Conservation (phyloP, 2,797 vertebrate species). For the Linurgus olivaceus region DNA sequence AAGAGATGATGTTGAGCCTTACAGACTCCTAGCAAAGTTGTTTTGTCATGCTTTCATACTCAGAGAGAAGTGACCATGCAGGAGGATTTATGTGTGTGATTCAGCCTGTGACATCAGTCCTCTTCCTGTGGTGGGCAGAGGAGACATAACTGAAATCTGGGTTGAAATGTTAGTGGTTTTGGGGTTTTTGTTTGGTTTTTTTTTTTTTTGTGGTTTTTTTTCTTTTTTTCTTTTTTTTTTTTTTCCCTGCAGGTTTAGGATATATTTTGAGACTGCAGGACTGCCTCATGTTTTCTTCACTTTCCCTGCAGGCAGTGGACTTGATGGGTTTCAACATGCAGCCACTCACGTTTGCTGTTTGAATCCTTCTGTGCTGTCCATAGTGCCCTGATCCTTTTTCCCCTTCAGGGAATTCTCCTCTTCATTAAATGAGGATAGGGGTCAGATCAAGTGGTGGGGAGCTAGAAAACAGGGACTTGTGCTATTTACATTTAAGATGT, state of each 20-base stretch:
- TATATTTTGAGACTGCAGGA: background rate
- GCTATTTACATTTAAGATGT: slow-evolving; percentile 64
- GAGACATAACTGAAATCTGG: background rate
- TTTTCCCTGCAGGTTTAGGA: background rate
- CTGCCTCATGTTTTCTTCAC: background rate
- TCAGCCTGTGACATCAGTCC: background rate
- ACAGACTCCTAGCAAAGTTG: background rate
- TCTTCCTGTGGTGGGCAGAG: background rate
- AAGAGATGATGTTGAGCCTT: background rate
- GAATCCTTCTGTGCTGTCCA: background rate
- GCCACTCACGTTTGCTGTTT: background rate
- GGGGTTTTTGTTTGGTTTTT: too few species aligned
- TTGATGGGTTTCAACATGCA: background rate
- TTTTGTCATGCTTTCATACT: background rate
- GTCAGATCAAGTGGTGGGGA: background rate
- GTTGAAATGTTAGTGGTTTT: background rate
- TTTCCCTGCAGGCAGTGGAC: background rate
- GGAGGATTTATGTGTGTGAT: background rate
- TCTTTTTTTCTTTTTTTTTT: background rate
- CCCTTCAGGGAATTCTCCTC: background rate
- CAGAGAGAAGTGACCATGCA: background rate
- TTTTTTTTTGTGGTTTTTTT: background rate
- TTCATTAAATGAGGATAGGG: background rate
- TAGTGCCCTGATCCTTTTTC: background rate
- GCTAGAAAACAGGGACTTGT: background rate